A percentile compares a stretch with the other conserved stretches of the same genome.
phyloP scores from a whole-genome alignment of 2,797 vertebrate species.

The Amblyraja radiata region DNA sequence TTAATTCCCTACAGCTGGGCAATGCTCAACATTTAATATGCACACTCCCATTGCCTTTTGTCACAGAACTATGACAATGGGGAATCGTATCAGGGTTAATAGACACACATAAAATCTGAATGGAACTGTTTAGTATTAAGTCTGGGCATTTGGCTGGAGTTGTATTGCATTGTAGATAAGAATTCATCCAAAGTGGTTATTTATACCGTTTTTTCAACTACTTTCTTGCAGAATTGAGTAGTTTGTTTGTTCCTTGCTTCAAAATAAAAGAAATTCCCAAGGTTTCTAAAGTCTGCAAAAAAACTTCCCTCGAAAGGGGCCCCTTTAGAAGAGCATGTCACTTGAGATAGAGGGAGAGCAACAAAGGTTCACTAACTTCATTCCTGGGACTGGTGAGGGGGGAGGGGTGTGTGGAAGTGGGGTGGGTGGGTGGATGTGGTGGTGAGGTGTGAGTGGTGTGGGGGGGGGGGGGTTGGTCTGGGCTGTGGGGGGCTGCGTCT shows the following conservation, averaged over 20 bases:
- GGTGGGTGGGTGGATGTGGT: too few relatives aligned
- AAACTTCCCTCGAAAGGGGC: neutral
- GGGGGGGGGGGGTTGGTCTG: too few relatives aligned
- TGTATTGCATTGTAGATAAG: neutral
- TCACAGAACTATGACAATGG: neutral
- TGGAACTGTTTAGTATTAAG: neutral
- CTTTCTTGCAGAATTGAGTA: neutral
- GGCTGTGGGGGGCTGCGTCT: too few relatives aligned
- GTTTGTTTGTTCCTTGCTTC: neutral
- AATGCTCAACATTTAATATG: constrained; percentile 21
- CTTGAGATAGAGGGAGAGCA: too few relatives aligned
- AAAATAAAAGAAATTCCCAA: neutral
- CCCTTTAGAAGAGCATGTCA: neutral
- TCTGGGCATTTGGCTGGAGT: neutral
- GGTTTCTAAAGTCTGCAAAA: neutral
- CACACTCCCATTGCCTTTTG: neutral
- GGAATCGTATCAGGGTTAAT: neutral
- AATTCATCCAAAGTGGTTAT: neutral
- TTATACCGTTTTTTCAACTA: neutral
- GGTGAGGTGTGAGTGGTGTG: too few relatives aligned
- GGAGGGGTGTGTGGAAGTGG: too few relatives aligned
- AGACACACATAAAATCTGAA: neutral
- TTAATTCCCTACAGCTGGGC: neutral
- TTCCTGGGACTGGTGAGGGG: too few relatives aligned
- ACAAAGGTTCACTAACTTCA: too few relatives aligned